Evolutionary conservation across 2,797 vertebrate genomes (phyloP), one percentile per base, ranked within the genome.

Genomic region (Neopelma chrysocephalum): DNA sequence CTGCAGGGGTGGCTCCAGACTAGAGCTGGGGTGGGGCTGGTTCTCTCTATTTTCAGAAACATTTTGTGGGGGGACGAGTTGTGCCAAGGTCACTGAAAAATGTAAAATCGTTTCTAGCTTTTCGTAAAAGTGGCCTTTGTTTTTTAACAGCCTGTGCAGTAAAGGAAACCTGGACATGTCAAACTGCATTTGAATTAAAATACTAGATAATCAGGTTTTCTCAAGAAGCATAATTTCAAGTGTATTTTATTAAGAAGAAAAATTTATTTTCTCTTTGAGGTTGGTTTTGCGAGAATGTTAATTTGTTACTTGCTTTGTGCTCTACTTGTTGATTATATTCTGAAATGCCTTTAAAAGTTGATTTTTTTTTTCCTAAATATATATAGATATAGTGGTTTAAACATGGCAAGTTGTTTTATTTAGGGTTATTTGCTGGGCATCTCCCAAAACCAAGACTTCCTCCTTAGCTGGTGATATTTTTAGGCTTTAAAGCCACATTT

Each of bases 401-500:
- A 13, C 36, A 45, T 56, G 69, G 47, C 47, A 42, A n/a, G 56
- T 90, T 95, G 60, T 56, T 95, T 90, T 90, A 70, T 91, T 86
- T 86, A 66, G 47, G 69, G 18, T 48, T 92, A 78, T 91, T 97
- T 88, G 34, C 70, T 25, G 20, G 77, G 70, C 70, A 73, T 94
- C 60, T 96, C 75, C 90, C 83, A 82, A 94, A 73, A 68, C 91
- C 84, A 89, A 79, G 48, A 87, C 81, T 96, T 96, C 80, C 77
- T 93, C 87, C 72, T 84, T 85, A 84, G 68, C 70, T 92, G 56
- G 27, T 66, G 85, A 34, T 93, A 93, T 94, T 95, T 95, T 94
- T 90, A 91, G 91, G 20, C 47, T 91, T 95, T 83, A 81, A 81
- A 96, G 61, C 91, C 80, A 70, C 75, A 23, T 69, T 91, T 82